These are phyloP conservation scores for Electrona antarctica DNA, from an alignment of 2,113 vertebrate genomes.

Conservation along the genomic window DNA sequence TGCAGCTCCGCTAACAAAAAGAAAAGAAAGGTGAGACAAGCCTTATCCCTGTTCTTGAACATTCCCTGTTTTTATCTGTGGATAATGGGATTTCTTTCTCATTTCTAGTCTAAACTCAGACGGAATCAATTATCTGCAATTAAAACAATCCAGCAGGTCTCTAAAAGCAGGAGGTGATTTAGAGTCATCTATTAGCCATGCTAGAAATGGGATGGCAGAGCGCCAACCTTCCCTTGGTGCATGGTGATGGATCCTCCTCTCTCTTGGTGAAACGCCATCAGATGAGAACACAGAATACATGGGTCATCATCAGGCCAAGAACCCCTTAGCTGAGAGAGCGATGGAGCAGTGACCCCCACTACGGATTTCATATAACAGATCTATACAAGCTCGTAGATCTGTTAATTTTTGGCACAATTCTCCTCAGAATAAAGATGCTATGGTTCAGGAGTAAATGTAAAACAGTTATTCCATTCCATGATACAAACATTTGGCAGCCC, in stretches of 20 bases:
- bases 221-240: constrained; percentile 33
- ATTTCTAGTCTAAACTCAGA: constrained; percentile 47
- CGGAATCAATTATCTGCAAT: constrained; percentile 70
- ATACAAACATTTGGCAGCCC: too few relatives aligned
- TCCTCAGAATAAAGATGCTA: too few relatives aligned
- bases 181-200: constrained; percentile 56
- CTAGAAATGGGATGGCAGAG: constrained; percentile 56
- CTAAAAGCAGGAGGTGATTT: constrained; percentile 58
- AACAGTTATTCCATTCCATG: too few relatives aligned
- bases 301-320: neutral
- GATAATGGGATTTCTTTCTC: constrained; percentile 37
- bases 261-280: constrained; percentile 44
- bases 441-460: too few relatives aligned
- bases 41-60: constrained; percentile 32
- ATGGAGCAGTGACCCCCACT: too few relatives aligned
- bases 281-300: constrained; percentile 33
- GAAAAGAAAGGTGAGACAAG: neutral
- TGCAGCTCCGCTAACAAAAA: too few relatives aligned
- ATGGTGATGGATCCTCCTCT: constrained; percentile 42
- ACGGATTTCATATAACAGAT: too few relatives aligned
- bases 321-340: too few relatives aligned
- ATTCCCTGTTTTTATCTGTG: constrained; percentile 34
- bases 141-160: constrained; percentile 60
- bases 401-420: too few relatives aligned
- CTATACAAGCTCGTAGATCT: too few relatives aligned